Evolutionary conservation across 2,113 vertebrate genomes (phyloP), one percentile per base, ranked within the genome.

Genomic region (Hippocampus comes): DNA sequence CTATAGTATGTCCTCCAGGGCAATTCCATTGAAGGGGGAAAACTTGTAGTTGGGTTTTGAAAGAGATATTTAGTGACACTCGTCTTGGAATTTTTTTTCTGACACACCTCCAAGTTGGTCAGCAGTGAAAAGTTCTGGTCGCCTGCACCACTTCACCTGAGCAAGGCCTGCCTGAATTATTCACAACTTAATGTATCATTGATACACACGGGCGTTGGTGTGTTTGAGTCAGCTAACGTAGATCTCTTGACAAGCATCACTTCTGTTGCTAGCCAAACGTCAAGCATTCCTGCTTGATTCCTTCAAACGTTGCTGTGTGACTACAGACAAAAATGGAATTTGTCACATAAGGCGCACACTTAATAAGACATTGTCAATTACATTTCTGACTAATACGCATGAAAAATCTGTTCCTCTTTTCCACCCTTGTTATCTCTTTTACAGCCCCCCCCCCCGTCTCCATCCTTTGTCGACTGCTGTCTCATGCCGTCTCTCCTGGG

Each of bases 121-220:
- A 72, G 68, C 61, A 79, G 72, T 81, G 73, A 89, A 82, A 86
- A 79, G 80, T 87, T 86, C 57, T 74, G 18, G 80, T 25, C 79
- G 78, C 78, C 80, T 80, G 76, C 77, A 78, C 63, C 71, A 51
- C 74, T 63, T 81, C 75, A 68, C 67, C 61, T 23, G 53, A 23
- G 67, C 71, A 72, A 74, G 82, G 68, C 71, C 73, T 70, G 60
- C 68, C 78, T 90, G 75, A 82, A 90, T 90, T 88, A 87, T 86
- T 88, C 68, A 88, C 76, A 17, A 27, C 82, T 80, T 76, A 87
- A 57, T 88, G 56, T 84, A 84, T 87, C 86, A 88, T 90, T 90
- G 75, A 90, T 86, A 72, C 73, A 71, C 61, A 56, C 51, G 30
- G 30, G 59, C 59, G 55, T 73, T 61, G 67, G 25, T 55, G 12